Evolutionary conservation across 2,888 invertebrate genomes (phyloP), one percentile per base, ranked within the genome.

Genomic region (Orthosia gothica): DNA sequence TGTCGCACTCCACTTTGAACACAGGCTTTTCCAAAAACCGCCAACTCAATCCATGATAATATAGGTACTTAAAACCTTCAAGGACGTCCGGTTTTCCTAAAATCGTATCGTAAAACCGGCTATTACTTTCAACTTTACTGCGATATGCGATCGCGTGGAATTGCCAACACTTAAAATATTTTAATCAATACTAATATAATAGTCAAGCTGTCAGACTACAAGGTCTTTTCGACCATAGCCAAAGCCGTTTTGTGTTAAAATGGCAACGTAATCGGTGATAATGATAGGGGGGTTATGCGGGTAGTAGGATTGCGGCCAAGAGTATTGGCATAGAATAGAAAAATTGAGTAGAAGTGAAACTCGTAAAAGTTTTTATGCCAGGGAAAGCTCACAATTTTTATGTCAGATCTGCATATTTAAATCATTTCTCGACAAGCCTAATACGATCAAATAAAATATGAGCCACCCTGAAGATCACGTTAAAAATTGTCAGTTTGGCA

Each of bases 131-230:
- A 79, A 65, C 61, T 74, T 49, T 61, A 79, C 49, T 16, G 47
- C 64, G 64, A 74, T 67, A 71, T 59, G 62, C 77, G 67, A 69
- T 86, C 73, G 80, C 77, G 65, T 83, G 72, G 66, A 70, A 86
- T 77, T 78, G 63, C 76, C 69, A 71, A 70, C 76, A 82, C 79
- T 82, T 83, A 74, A 81, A 84, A 79, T 78, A 82, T 81, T 84
- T 81, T 83, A 82, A 82, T 81, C 84, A 83, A 86, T 83, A 77
- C 61, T 79, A 78, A 87, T 81, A 76, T 82, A 86, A 70, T 82
- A 80, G 81, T 86, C 81, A 80, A 74, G 70, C 74, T 80, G 79
- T 82, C 86, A 68, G 79, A 86, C 65, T 9, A 54, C 82, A 86
- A 87, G 87, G 87, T 85, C 78, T 20, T 64, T 78, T 75, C 11